Evolutionary conservation across 2,888 invertebrate species (phyloP), one percentile per base, ranked within the genome.

Genomic region (Apamea anceps): DNA sequence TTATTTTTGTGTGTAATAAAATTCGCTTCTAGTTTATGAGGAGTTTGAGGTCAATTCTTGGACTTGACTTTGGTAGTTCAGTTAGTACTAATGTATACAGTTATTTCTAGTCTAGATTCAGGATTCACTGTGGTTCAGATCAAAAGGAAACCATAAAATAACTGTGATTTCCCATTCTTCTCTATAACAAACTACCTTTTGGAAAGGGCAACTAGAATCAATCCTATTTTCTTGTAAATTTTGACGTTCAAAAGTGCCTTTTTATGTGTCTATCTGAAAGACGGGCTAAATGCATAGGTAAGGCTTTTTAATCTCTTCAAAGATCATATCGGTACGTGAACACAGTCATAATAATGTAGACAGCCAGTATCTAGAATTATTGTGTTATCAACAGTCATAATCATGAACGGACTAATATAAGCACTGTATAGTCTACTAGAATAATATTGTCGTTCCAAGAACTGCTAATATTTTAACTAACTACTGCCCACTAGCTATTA

Each of bases 1-100:
- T 78, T 80, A 84, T 77, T 75, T 77, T 80, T 77, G 81, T 80
- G 66, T 60, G 86, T 76, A 84, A 84, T 85, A 86, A 86, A 86
- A 75, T 84, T 86, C 28, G 75, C 72, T 72, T 80, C 80, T 71
- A 75, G 60, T 79, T 82, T 79, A 85, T 54, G 79, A 54, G 32
- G 45, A 62, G n/a, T 72, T 77, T 86, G 48, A 77, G 82, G 82
- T 86, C 77, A 68, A 63, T 48, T 63, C 54, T 77, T 67, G 21
- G 68, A 48, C 45, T 73, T 60, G 66, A 54, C 15, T 80, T 45
- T n/a, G 21, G n/a, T 75, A 37, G 54, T 25, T 28, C 15, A 45
- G 67, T 62, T 81, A 32, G 2, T 25, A 37, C 28, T 57, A 37
- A 57, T 28, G 45, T 65, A 18, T 73, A 21, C 1, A 68, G 37